A percentile compares a stretch with the other conserved stretches of the same genome.
These are phyloP conservation scores for Cliona cf. orientalis DNA, from an alignment of 37 sponge, comb jelly and placozoan species.

Conservation along the genomic window DNA sequence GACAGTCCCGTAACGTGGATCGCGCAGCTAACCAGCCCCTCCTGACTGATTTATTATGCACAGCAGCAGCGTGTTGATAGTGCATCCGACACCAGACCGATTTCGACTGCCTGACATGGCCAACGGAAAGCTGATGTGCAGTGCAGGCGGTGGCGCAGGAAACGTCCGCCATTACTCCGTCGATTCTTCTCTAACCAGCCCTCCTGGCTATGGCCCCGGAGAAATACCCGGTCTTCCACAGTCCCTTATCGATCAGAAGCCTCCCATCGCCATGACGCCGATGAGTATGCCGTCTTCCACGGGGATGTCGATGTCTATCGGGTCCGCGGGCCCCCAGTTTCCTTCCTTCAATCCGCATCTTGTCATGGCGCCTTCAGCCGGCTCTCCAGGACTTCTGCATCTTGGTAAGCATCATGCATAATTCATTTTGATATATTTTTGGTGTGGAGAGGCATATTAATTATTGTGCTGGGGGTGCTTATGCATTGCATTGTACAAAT, in stretches of 20 bases:
- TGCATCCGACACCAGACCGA: conserved; percentile 49
- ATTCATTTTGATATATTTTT: neutral
- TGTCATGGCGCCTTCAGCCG: conserved; percentile 53
- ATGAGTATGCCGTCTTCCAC: conserved; percentile 6
- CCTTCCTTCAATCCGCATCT: conserved; percentile 34
- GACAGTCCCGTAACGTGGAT: neutral
- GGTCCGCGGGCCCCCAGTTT: conserved; percentile 28
- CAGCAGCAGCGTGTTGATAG: conserved; percentile 74
- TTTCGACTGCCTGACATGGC: conserved; percentile 61
- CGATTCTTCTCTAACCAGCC: conserved; percentile 69
- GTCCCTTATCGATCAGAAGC: conserved; percentile 14
- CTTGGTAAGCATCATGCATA: conserved; percentile 31
- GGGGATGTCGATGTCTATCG: conserved; percentile 17
- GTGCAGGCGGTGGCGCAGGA: neutral
- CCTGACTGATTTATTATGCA: conserved; percentile 41
- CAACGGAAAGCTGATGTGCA: conserved; percentile 19
- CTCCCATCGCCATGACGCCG: conserved; percentile 17
- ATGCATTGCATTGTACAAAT: too few species aligned
- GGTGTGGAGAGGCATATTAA: neutral
- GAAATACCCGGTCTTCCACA: neutral
- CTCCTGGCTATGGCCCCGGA: conserved; percentile 46
- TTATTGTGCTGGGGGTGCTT: neutral
- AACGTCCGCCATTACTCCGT: conserved; percentile 51
- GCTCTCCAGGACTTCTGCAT: conserved; percentile 57
- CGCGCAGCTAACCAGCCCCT: neutral